These are phyloP conservation scores for Thera britannica DNA, from an alignment of 2,888 invertebrate genomes.

Conservation along the genomic window DNA sequence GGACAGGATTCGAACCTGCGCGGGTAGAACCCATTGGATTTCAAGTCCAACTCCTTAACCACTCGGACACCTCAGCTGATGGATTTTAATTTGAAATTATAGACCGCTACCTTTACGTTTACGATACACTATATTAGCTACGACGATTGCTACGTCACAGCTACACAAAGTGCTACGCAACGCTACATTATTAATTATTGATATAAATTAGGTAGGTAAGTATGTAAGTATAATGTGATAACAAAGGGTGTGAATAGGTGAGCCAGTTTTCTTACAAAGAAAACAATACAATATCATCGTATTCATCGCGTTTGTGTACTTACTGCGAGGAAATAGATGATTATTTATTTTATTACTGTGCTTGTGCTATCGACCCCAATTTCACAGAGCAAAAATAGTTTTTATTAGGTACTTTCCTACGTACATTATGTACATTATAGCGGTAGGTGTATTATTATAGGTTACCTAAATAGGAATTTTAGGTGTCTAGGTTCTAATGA, in stretches of 20 bases:
- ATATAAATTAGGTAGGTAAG: too few species aligned
- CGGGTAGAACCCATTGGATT: conserved; percentile 85
- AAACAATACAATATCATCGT: conserved; percentile 1
- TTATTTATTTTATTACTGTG: conserved; percentile 5
- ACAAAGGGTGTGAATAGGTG: not conserved
- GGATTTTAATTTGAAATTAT: not conserved
- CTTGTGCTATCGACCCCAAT: not conserved
- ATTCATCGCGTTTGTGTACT: not conserved
- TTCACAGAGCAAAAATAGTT: too few species aligned
- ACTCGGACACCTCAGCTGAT: conserved; percentile 84
- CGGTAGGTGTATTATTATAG: too few species aligned
- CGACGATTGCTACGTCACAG: not conserved
- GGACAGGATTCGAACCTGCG: conserved; percentile 86
- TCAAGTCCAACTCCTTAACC: conserved; percentile 85
- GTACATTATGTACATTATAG: too few species aligned
- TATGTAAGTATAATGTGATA: too few species aligned
- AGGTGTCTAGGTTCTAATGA: too few species aligned
- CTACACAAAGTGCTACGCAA: too few species aligned
- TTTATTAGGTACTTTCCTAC: too few species aligned
- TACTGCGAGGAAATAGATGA: not conserved
- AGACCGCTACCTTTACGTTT: not conserved
- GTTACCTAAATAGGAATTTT: too few species aligned
- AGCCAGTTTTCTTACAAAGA: not conserved
- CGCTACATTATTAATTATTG: too few species aligned
- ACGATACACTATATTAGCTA: not conserved